Conservation (phyloP, 1,140 invertebrate species). For the Tribolium castaneum region DNA sequence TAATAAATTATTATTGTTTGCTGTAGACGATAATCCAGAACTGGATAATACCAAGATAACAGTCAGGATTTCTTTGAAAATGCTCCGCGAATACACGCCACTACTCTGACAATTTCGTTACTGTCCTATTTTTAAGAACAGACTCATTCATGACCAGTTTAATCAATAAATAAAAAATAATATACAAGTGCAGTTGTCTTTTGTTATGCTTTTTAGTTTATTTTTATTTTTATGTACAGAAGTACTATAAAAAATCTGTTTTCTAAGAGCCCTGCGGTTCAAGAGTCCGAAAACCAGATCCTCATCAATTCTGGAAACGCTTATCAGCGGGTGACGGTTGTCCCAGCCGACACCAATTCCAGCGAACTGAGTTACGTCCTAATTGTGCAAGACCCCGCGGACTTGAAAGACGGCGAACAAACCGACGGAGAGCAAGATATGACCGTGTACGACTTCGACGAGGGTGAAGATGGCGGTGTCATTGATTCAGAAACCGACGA, state of each 20-base stretch:
- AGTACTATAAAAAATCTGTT: neutral
- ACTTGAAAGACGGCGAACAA: slow-evolving; percentile 70
- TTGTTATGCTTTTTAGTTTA: too few species aligned
- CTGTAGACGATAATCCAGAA: too few species aligned
- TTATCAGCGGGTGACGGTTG: slow-evolving; percentile 88
- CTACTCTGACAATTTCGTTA: too few species aligned
- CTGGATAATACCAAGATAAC: too few species aligned
- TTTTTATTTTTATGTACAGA: too few species aligned
- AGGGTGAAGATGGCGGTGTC: slow-evolving; percentile 69
- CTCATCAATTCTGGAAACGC: slow-evolving; percentile 71
- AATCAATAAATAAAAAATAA: too few species aligned
- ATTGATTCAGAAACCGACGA: slow-evolving; percentile 77
- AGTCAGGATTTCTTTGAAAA: too few species aligned
- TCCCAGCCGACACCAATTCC: slow-evolving; percentile 82
- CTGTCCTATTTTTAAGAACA: too few species aligned
- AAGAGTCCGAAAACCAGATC: slow-evolving; percentile 65
- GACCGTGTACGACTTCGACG: slow-evolving; percentile 76
- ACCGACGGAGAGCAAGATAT: slow-evolving; percentile 72
- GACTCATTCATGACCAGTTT: too few species aligned
- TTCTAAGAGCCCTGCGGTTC: slow-evolving; percentile 53
- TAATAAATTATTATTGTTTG: too few species aligned
- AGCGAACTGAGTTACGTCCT: slow-evolving; percentile 91
- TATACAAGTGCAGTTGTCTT: too few species aligned
- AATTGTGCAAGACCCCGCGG: slow-evolving; percentile 82
- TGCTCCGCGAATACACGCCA: too few species aligned